Evolutionary conservation across 2,797 vertebrate genomes (phyloP).

Genomic region (Danio tinwini): DNA sequence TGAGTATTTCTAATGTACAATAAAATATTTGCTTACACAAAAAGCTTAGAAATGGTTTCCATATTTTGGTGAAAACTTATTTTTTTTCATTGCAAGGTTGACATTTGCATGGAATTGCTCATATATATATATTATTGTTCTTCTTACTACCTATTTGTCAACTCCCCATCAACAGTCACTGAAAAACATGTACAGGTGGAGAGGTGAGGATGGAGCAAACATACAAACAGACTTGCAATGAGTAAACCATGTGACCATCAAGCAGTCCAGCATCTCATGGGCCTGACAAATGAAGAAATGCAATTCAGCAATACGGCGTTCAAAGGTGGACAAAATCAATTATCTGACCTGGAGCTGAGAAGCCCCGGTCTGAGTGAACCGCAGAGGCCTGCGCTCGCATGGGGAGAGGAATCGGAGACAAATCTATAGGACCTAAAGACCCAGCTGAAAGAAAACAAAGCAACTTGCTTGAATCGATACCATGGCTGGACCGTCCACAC

Average conservation of each 20-base stretch:
- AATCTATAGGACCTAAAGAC: constrained; percentile 55
- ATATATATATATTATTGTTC: no score
- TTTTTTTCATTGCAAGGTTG: no score
- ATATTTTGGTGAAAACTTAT: no score
- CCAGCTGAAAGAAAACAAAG: constrained; percentile 48
- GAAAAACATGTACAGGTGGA: neutral
- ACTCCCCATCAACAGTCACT: no score
- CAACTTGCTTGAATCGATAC: constrained; percentile 47
- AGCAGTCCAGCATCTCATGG: constrained; percentile 3
- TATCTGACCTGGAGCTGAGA: constrained; percentile 47
- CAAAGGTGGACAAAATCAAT: constrained; percentile 57
- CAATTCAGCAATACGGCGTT: constrained; percentile 54
- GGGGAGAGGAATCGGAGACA: constrained; percentile 36
- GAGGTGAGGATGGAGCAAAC: neutral
- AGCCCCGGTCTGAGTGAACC: constrained; percentile 30
- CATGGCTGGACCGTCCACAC: constrained; percentile 34
- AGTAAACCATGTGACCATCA: constrained; percentile 29
- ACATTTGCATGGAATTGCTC: no score
- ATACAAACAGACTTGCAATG: constrained; percentile 1
- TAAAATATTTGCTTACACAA: no score
- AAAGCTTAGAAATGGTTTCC: no score
- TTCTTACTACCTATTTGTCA: no score
- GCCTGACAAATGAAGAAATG: constrained; percentile 55
- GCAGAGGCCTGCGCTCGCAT: constrained; percentile 32
- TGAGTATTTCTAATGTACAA: no score